Evolutionary conservation across 2,797 vertebrate genomes (phyloP), one percentile per base, ranked within the genome.

Genomic region (Bradypus variegatus): DNA sequence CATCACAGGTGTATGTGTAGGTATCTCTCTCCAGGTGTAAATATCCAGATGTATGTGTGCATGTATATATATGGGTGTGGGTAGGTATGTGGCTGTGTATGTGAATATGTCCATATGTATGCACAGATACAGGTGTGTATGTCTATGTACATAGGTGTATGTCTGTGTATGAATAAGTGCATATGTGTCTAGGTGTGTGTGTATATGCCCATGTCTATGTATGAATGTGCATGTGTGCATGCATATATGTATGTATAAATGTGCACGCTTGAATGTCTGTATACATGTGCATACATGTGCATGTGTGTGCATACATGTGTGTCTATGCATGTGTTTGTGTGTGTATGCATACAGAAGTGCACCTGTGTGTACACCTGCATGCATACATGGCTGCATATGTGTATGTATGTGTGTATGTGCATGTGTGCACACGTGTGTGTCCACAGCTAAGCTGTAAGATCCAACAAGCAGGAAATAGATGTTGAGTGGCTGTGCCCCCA

Each of bases 61-160:
- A 6, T 62, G 58, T 3, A 14, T 45, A 25, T 33, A 11, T 38
- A 6, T 79, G 33, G 41, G 41, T 45, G 25, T 62, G 60, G 55
- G 16, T 62, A 23, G 27, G 60, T 27, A 11, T 55, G 48, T 36
- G 21, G 29, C 9, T 45, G 11, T 64, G 27, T 29, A 27, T 27
- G 69, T 70, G 2, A 10, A 4, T 21, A 36, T 38, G 41, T 45
- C 11, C 9, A 25, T 38, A 7, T 72, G 41, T 45, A 45, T 45
- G 41, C 8, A 45, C 8, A 45, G 41, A 45, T 45, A 38, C 36
- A 25, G 6, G 19, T 16, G 12, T 50, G 41, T 36, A 33, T 62
- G 4, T 65, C 19, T 1, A 5, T 31, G 23, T 41, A 36, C n/a
- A 1, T 3, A 9, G 4, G n/a, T 23, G 6, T 10, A 6, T 62